Evolutionary conservation across 2,113 vertebrate species (phyloP), one percentile per base, ranked within the genome.

Genomic region (Apistogramma diplotaenia): DNA sequence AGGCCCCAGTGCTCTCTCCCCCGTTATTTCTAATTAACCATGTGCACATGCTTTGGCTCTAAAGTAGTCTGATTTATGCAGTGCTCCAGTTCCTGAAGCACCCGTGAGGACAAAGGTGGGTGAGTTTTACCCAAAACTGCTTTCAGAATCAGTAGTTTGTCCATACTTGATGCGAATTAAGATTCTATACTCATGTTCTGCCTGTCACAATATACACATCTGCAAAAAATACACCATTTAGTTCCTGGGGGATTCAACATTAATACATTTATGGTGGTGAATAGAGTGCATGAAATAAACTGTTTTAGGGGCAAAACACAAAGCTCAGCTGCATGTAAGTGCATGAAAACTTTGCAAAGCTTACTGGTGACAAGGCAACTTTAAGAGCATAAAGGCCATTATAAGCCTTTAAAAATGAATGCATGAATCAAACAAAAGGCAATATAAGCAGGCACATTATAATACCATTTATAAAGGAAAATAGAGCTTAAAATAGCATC

Each of bases 11-110:
- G 25, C 55, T 21, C 29, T 33, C 53, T 19, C 6, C 5, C 21
- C 27, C 2, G 19, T 76, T 76, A 62, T 53, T 79, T 21, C 76
- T 56, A 29, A 88, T 85, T 79, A 31, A 65, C 40, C 56, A 54
- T 40, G 10, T 51, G 35, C 57, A 35, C 13, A 35, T 31, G 21
- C 57, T 21, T 65, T 65, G 18, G 35, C 54, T 43, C 31, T 51
- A 21, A 60, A 61, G 25, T 12, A 58, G 58, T n/a, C 57, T 53
- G 59, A 84, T 84, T 75, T 61, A 75, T 71, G 37, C 35, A 33
- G 15, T 6, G 27, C 21, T 73, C 31, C n/a, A 13, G 25, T 49
- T 81, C 74, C 54, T 12, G 35, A 61, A 81, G 29, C 21, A 49
- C 70, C 58, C 25, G 21, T 13, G 19, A 74, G 67, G 74, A 84